A percentile compares a stretch with the other conserved stretches of the same genome.
phyloP scores from a whole-genome alignment of 2,797 vertebrate species.

The Ataeniobius toweri region DNA sequence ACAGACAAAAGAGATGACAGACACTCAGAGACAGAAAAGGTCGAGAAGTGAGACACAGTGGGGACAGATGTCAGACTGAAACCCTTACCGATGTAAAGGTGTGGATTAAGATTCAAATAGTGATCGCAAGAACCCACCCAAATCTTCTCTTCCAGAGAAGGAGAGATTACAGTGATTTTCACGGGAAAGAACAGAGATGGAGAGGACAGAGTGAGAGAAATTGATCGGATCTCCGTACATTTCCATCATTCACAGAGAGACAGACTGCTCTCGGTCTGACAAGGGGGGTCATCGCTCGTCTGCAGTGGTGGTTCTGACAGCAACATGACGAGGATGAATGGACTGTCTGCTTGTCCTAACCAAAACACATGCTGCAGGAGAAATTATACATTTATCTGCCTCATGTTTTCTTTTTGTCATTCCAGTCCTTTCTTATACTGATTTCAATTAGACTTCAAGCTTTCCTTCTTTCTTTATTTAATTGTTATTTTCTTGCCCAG shows the following conservation, averaged over 20 bases:
- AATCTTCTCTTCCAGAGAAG: constrained; percentile 41
- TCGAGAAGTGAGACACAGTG: constrained; percentile 58
- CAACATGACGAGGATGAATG: constrained; percentile 79
- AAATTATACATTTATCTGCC: constrained; percentile 58
- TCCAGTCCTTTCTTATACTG: constrained; percentile 16
- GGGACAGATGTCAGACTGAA: constrained; percentile 59
- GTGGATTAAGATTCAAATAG: constrained; percentile 59
- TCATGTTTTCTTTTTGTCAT: constrained; percentile 49
- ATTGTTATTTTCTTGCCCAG: background rate
- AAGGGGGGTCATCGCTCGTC: constrained; percentile 79
- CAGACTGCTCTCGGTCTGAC: constrained; percentile 68
- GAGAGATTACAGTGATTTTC: constrained; percentile 51
- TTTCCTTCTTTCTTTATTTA: background rate
- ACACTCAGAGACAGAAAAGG: constrained; percentile 61
- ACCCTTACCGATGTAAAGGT: constrained; percentile 43
- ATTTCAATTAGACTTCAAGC: constrained; percentile 16
- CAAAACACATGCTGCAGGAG: constrained; percentile 49
- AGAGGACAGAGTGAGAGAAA: constrained; percentile 64
- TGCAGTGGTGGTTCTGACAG: constrained; percentile 74
- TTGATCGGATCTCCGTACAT: constrained; percentile 73
- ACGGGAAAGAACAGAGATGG: constrained; percentile 47
- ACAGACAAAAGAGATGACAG: constrained; percentile 66
- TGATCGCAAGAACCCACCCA: constrained; percentile 20
- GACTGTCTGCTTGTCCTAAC: constrained; percentile 59
- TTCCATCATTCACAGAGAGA: constrained; percentile 79